Conservation (phyloP, 2,113 vertebrate species). For the Odocoileus virginianus region DNA sequence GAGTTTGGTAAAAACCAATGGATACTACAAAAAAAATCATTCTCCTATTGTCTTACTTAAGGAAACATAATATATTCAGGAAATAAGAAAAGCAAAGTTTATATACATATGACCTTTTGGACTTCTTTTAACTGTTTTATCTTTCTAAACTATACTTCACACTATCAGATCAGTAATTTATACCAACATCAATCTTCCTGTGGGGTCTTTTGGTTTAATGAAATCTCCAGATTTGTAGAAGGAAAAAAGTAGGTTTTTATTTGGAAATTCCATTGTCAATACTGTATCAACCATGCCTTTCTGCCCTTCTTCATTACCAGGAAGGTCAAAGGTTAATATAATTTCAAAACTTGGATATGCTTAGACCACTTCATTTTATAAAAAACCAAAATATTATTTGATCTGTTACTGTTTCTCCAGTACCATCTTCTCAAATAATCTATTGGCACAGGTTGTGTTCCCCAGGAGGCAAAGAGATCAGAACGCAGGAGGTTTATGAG, state of each 20-base stretch:
- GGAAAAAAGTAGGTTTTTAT: background rate
- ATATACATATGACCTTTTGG: background rate
- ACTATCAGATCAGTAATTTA: constrained; percentile 7
- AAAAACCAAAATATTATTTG: background rate
- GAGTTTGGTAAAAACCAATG: background rate
- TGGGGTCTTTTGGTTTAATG: background rate
- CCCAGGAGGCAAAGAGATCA: background rate
- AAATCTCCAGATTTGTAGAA: background rate
- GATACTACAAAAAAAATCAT: background rate
- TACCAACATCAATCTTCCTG: background rate
- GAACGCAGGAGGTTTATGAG: background rate
- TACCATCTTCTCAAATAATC: background rate
- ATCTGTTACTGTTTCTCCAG: background rate
- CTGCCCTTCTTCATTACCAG: background rate
- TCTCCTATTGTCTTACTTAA: background rate
- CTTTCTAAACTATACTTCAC: background rate
- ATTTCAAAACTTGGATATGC: background rate
- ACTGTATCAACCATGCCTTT: background rate
- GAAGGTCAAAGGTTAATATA: background rate
- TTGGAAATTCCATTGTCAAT: background rate
- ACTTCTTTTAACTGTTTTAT: background rate
- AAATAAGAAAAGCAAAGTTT: background rate
- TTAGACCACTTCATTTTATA: background rate
- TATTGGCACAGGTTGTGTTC: background rate
- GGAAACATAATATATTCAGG: background rate